Base-by-base conservation (phyloP, 2,113 vertebrate species). In the Fregata magnificens region DNA sequence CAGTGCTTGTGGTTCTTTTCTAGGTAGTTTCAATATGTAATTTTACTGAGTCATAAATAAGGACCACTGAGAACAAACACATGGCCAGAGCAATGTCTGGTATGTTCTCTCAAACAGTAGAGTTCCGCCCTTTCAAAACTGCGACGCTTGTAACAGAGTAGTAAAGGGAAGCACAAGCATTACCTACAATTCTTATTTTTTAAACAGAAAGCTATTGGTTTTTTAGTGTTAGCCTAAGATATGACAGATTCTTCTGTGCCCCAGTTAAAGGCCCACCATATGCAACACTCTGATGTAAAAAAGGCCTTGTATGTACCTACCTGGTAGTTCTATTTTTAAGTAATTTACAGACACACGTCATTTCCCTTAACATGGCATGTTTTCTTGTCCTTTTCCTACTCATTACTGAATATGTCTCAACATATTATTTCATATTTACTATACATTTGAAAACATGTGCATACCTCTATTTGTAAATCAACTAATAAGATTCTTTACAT, bases 151-250 rank as follows among this genome's bases (percentile, higher is more conserved):
- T 20, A 83, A 49, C 8, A 63, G 49, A 47, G 0, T 1, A 50
- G 26, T 40, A 78, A 52, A 56, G 9, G 24, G 16, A 82, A 86
- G 6, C 2, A 14, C 4, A 29, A 80, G 4, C 20, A 59, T 55
- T 55, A 21, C 9, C 36, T 45, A 24, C 2, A 7, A 71, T 26
- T 4, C 34, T 36, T 58, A 20, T 1, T 5, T 36, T 84, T 55
- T 29, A 77, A 86, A 55, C 1, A 42, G 8, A 50, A 82, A 36
- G 38, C 2, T 29, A n/a, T 2, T 26, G 7, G 0, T 0, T 2
- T 71, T 81, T 81, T 22, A 26, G 11, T 61, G 82, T 74, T 70
- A 34, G 17, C 42, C 34, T 42, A 42, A 47, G 8, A 24, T 16
- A 24, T 10, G 19, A 34, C 18, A 67, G 13, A 47, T 36, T 73